Conservation (phyloP, 1,140 invertebrate genomes). For the Charaxes varanes region DNA sequence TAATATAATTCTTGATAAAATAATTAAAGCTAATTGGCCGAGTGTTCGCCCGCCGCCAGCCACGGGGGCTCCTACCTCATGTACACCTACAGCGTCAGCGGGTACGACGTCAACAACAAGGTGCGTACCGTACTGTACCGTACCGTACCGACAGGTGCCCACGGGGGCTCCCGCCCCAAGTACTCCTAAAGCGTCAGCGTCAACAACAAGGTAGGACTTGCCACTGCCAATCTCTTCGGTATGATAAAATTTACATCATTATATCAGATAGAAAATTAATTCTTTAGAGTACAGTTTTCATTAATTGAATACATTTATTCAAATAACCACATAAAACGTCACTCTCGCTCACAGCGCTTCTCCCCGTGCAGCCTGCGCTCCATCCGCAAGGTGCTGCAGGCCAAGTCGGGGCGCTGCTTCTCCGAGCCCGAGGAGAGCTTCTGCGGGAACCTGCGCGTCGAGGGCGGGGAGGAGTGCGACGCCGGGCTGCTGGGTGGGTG, state of each 20-base stretch:
- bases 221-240: no score
- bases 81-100: slow-evolving; percentile 98
- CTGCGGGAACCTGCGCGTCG: slow-evolving; percentile 94
- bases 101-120: slow-evolving; percentile 97
- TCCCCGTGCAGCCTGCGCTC: slow-evolving; percentile 94
- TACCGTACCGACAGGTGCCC: no score
- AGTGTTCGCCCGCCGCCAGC: slow-evolving; percentile 93
- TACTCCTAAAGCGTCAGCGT: not conserved
- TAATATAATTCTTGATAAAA: no score
- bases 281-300: not conserved
- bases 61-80: slow-evolving; percentile 97
- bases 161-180: no score
- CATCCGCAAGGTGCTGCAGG: slow-evolving; percentile 93
- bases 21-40: no score
- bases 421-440: slow-evolving; percentile 95
- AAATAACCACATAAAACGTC: no score
- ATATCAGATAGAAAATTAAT: not conserved
- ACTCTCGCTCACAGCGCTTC: slow-evolving; percentile 93
- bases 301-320: slow-evolving; percentile 25
- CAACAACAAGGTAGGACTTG: no score
- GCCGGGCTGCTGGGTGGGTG: slow-evolving; percentile 85
- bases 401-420: slow-evolving; percentile 94
- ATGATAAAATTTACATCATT: not conserved
- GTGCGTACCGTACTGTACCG: slow-evolving; percentile 64
- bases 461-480: slow-evolving; percentile 96